Conservation (phyloP, 2,888 invertebrate species). For the Xanthorhoe designata region DNA sequence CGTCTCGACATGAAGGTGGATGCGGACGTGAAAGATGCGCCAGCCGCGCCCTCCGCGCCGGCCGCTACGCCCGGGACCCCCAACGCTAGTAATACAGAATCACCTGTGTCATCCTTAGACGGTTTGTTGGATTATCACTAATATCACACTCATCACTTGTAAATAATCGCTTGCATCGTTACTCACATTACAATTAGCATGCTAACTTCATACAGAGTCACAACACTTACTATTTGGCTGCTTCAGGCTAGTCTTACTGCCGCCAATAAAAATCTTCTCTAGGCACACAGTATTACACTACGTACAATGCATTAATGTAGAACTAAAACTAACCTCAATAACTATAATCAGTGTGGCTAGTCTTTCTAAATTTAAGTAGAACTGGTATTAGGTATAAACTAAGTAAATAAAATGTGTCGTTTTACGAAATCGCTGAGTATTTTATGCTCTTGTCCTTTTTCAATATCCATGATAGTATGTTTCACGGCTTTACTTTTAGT, state of each 20-base stretch:
- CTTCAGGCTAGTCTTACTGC: constrained; percentile 25
- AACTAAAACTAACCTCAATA: constrained; percentile 3
- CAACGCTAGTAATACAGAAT: constrained; percentile 77
- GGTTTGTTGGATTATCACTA: constrained; percentile 73
- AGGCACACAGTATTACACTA: neutral
- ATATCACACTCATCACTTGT: constrained; percentile 46
- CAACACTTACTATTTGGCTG: constrained; percentile 19
- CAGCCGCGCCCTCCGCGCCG: constrained; percentile 63
- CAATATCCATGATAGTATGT: neutral
- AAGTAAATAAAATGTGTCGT: neutral
- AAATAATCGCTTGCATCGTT: constrained; percentile 55
- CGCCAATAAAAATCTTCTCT: constrained; percentile 7
- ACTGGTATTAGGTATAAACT: neutral
- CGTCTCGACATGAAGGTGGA: constrained; percentile 69
- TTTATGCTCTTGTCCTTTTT: neutral
- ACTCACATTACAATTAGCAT: constrained; percentile 41
- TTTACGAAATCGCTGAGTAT: neutral
- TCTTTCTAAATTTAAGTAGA: neutral
- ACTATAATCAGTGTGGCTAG: constrained; percentile 1
- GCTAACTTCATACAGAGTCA: constrained; percentile 11
- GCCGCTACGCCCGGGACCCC: constrained; percentile 60
- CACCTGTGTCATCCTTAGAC: constrained; percentile 78
- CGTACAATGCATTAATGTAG: constrained; percentile 9
- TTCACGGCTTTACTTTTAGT: neutral
- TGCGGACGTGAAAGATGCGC: constrained; percentile 69